A percentile compares a stretch with the other conserved stretches of the same genome.
phyloP scores from a whole-genome alignment of 2,113 vertebrate genomes.

The Artemisiospiza belli region DNA sequence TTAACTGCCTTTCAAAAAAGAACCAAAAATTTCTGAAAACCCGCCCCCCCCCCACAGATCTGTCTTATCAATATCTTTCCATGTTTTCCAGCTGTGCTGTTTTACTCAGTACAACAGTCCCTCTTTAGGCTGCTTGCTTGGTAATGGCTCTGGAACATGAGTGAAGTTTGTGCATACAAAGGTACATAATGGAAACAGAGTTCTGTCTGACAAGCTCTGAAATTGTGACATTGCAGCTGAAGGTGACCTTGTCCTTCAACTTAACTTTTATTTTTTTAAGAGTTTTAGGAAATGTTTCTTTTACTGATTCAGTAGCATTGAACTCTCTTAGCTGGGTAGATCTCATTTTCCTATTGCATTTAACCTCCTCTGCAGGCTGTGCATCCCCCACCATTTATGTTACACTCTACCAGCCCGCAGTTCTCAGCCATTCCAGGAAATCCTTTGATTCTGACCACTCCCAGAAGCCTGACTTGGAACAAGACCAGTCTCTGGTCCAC shows the following conservation, averaged over 20 bases:
- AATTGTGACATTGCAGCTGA: not conserved
- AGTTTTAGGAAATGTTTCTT: not conserved
- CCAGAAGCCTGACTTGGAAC: not conserved
- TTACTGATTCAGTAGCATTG: not conserved
- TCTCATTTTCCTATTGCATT: not conserved
- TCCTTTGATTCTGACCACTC: not conserved
- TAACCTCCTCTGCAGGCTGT: not conserved
- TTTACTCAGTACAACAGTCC: not conserved
- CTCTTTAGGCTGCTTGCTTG: not conserved
- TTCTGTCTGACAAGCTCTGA: not conserved
- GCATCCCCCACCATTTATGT: not conserved
- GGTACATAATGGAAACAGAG: not conserved
- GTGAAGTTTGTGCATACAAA: not conserved
- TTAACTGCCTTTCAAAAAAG: not conserved
- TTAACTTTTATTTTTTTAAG: not conserved
- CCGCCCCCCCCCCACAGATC: not conserved
- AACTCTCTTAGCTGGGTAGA: not conserved
- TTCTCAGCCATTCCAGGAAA: not conserved
- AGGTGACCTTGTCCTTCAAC: not conserved
- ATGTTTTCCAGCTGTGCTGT: not conserved
- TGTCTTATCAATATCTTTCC: not conserved
- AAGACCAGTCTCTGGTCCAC: not conserved
- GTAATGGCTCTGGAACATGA: not conserved
- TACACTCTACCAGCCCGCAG: not conserved
- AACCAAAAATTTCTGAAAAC: not conserved